Base-by-base conservation (phyloP, 2,888 invertebrate genomes). In the Malthinus seriepunctatus region DNA sequence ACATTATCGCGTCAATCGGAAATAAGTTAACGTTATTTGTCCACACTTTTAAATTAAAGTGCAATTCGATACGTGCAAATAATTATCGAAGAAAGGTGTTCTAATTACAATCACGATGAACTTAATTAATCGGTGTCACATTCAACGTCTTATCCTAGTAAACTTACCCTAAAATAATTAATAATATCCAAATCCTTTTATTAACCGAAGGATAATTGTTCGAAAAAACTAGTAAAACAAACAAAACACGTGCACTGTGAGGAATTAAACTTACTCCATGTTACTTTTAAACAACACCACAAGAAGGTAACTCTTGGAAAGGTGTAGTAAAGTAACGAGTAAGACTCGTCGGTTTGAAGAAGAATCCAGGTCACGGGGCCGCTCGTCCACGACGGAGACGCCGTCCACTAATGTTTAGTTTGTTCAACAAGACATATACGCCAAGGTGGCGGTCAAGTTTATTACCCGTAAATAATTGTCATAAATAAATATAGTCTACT, bases 361-460 rank as follows among this genome's bases (percentile, higher is more conserved):
- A 63, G 67, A 69, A 78, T 76, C 67, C 71, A 71, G 78, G 78
- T 71, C 77, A 78, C 63, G 71, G 68, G 76, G 78, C 77, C 76
- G 76, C 71, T 75, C 73, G 75, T 74, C 75, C 77, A 76, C 73
- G 71, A 74, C 77, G 71, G 67, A 64, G 71, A 67, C 69, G 70
- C 70, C 74, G 73, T 72, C 74, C 75, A 75, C 67, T 53, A 23
- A 23, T 23, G 23, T 56, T 51, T 48, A 39, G 38, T 45, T 55
- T 23, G 23, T 23, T 23, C 2, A 23, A 53, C 56, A 49, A 55
- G 51, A 48, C 56, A 51, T 51, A n/a, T 23, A 23, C 14, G 50
- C n/a, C n/a, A 61, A 52, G 51, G 56, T 52, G 39, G 39, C 47
- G 55, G 55, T 59, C 59, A 59, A 59, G 49, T 53, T 59, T 53